Percentiles rank a stretch among this genome's conserved stretches.
Conservation (phyloP, 2,113 vertebrate genomes). For the Xenopus borealis region DNA sequence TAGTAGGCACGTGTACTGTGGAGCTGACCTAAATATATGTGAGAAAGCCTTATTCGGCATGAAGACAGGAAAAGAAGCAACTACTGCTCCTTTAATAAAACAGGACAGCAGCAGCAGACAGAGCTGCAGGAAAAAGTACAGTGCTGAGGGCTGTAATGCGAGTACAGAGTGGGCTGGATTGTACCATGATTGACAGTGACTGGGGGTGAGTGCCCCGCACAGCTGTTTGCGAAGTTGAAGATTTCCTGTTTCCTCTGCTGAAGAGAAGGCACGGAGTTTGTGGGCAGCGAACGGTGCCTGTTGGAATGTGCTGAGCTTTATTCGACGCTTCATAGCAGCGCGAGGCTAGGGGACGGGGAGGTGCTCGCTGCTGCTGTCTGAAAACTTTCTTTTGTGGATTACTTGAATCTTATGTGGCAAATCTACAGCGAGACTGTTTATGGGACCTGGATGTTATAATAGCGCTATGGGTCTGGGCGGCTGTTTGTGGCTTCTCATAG, state of each 20-base stretch:
- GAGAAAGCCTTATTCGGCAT: too few species aligned
- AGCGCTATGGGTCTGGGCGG: background rate
- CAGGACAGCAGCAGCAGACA: background rate
- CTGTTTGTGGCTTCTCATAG: slow-evolving; percentile 1
- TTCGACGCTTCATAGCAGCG: slow-evolving; percentile 10
- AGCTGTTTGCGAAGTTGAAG: slow-evolving; percentile 71
- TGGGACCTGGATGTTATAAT: too few species aligned
- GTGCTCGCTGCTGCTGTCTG: background rate
- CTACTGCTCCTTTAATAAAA: background rate
- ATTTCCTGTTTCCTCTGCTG: slow-evolving; percentile 72
- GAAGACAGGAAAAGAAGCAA: background rate
- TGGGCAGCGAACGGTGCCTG: slow-evolving; percentile 48
- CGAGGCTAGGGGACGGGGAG: slow-evolving; percentile 46
- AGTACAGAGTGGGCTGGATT: slow-evolving; percentile 7
- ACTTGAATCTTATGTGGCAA: background rate
- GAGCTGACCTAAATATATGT: too few species aligned
- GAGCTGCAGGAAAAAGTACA: too few species aligned
- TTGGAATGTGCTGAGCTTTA: slow-evolving; percentile 24
- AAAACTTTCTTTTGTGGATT: slow-evolving; percentile 16
- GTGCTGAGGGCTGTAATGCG: slow-evolving; percentile 6
- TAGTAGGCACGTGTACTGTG: too few species aligned
- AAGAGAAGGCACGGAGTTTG: slow-evolving; percentile 55
- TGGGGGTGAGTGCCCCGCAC: slow-evolving; percentile 66
- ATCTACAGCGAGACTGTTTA: background rate
- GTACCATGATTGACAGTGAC: slow-evolving; percentile 35